Evolutionary conservation across 2,113 vertebrate genomes (phyloP).

Genomic region (Lates calcarifer): DNA sequence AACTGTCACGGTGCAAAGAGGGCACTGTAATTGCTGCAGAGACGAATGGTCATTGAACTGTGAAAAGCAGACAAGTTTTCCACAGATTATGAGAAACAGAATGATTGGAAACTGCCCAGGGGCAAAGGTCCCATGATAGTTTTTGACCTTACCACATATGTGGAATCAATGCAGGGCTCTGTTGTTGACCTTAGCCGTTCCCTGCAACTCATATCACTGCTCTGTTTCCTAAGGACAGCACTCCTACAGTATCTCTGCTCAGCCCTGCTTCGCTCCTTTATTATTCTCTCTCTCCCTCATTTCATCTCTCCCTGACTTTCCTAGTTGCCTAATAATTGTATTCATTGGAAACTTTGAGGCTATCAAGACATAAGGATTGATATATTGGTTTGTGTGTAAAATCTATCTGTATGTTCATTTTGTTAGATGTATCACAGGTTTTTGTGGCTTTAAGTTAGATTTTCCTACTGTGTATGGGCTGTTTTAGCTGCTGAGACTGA

Average conservation of each 20-base stretch:
- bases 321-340: background rate
- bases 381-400: background rate
- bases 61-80: constrained; percentile 71
- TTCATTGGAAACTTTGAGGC: background rate
- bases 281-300: background rate
- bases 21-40: constrained; percentile 68
- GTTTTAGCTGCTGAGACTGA: background rate
- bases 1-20: constrained; percentile 55
- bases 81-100: constrained; percentile 75
- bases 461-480: background rate
- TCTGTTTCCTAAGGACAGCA: constrained; percentile 41
- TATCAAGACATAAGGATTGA: background rate
- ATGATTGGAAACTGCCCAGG: constrained; percentile 69
- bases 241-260: background rate
- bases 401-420: background rate
- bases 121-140: constrained; percentile 74
- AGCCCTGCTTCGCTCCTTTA: background rate
- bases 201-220: constrained; percentile 25
- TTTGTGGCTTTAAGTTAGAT: background rate
- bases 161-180: constrained; percentile 74
- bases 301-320: constrained; percentile 8
- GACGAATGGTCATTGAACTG: constrained; percentile 73
- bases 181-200: constrained; percentile 62
- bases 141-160: constrained; percentile 69
- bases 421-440: background rate